phyloP scores from a whole-genome alignment of 2,888 invertebrate genomes.

The Busseola fusca region DNA sequence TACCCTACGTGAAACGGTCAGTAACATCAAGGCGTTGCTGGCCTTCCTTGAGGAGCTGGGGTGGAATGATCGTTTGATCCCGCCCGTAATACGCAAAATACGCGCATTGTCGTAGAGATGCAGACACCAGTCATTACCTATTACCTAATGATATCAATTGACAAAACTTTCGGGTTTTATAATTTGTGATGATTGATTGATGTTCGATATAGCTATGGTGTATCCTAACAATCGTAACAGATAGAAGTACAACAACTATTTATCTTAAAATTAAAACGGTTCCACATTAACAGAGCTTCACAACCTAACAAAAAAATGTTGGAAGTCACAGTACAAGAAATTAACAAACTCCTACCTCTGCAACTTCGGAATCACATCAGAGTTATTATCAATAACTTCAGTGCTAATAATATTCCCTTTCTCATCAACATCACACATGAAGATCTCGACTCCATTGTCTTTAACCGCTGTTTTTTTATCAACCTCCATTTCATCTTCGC shows the following conservation, averaged over 20 bases:
- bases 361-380: constrained; percentile 70
- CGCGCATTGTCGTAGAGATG: too few species aligned
- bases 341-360: constrained; percentile 1
- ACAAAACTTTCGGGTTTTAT: too few species aligned
- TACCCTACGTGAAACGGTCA: too few species aligned
- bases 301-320: not conserved
- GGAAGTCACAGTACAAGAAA: not conserved
- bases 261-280: not conserved
- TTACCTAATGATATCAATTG: too few species aligned
- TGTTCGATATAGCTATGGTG: too few species aligned
- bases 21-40: too few species aligned
- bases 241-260: not conserved
- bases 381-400: constrained; percentile 84
- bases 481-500: constrained; percentile 32
- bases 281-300: not conserved
- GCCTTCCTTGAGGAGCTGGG: too few species aligned
- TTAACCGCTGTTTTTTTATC: constrained; percentile 29
- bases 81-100: too few species aligned
- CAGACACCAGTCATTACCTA: too few species aligned
- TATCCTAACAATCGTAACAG: not conserved
- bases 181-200: too few species aligned
- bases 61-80: too few species aligned
- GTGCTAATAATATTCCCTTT: constrained; percentile 90
- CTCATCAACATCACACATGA: constrained; percentile 91
- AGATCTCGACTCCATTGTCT: constrained; percentile 86